Conservation (phyloP, 2,113 vertebrate species). For the Brachypodius melanocephalos region DNA sequence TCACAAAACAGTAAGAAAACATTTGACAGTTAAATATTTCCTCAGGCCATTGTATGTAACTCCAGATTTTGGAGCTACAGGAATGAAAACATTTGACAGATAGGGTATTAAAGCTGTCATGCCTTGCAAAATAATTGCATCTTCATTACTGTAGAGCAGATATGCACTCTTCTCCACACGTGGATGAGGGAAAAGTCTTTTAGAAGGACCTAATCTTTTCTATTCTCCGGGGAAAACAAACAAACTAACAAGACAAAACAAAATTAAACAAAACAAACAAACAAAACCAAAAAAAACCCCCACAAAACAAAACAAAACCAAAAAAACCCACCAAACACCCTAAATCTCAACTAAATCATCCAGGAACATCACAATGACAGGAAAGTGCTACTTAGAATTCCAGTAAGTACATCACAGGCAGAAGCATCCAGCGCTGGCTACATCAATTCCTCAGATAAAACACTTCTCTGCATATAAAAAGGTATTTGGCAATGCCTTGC, state of each 20-base stretch:
- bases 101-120: not conserved
- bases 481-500: not conserved
- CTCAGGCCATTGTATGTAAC: not conserved
- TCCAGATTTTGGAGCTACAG: not conserved
- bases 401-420: not conserved
- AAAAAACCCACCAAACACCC: not conserved
- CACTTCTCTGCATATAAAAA: not conserved
- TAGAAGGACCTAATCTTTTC: not conserved
- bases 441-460: not conserved
- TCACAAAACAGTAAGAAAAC: not conserved
- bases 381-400: not conserved
- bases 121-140: not conserved
- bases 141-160: not conserved
- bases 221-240: not conserved
- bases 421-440: not conserved
- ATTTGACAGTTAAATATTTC: not conserved
- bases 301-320: not conserved
- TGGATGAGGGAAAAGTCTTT: not conserved
- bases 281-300: too few species aligned
- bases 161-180: not conserved
- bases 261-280: too few species aligned
- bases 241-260: not conserved
- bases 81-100: not conserved
- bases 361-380: not conserved
- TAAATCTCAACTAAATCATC: not conserved